Base-by-base conservation (phyloP, 2,797 vertebrate species). In the Neosilurus hyrtlii region DNA sequence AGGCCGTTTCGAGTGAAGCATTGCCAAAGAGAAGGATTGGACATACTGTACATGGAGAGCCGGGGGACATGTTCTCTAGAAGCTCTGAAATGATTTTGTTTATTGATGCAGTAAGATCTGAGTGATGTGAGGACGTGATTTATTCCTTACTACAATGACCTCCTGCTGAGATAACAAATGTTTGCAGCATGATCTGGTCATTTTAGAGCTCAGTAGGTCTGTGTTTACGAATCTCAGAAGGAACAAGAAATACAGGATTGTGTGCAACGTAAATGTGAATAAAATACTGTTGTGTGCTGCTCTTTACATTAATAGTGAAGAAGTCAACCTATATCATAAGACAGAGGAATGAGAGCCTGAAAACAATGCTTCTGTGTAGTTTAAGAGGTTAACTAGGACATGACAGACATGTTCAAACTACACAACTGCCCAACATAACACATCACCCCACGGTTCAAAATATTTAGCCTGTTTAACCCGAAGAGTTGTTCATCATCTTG, bases 401-500 rank as follows among this genome's bases (percentile, higher is more conserved):
- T 70, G 43, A 79, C 56, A 62, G 43, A 61, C 20, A 2, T 52
- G n/a, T 30, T 63, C 49, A 70, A 71, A 62, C 57, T 30, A 71
- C 20, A 10, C 57, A 37, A 24, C 14, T 63, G 59, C 63, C 26
- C 26, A 49, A 37, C 43, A 43, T 54, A 67, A 49, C n/a, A 59
- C n/a, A 70, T 77, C 15, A 77, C 43, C 71, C 16, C n/a, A 81
- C 14, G 18, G 24, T 74, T 66, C 35, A 74, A 66, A 67, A 59
- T 80, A 49, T 70, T 66, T 35, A 73, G 51, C 67, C 63, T 79
- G 66, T 70, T 59, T 35, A 73, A 63, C 35, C 43, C 68, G 66
- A 82, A 35, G 26, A 30, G 20, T 70, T 68, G 62, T 80, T 84
- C 75, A 56, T 59, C 59, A 67, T 63, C n/a, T 82, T 84, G 51